Conservation (phyloP, 2,113 vertebrate genomes). For the Bungarus multicinctus region DNA sequence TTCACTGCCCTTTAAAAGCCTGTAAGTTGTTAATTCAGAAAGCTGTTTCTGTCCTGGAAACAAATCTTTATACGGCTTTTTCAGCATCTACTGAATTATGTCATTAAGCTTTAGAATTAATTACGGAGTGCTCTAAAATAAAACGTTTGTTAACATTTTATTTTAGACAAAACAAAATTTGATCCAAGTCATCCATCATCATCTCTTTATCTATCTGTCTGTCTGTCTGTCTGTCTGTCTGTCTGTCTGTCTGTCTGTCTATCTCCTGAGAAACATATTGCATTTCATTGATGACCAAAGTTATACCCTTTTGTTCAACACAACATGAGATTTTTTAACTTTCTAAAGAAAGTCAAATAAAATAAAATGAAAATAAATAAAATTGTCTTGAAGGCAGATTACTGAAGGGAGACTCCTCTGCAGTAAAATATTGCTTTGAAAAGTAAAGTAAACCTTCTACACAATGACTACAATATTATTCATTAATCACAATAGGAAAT, state of each 20-base stretch:
- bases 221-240: too few relatives aligned
- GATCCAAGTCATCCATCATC: neutral
- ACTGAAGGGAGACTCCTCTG: neutral
- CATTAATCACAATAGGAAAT: neutral
- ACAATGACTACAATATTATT: neutral
- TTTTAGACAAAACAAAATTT: conserved; percentile 18
- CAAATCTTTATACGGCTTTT: neutral
- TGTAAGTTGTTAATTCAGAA: conserved; percentile 29
- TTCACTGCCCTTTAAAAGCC: neutral
- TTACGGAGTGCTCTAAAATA: neutral
- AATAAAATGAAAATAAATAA: conserved; percentile 13
- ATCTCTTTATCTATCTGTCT: too few relatives aligned
- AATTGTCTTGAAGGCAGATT: conserved; percentile 17
- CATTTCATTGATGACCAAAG: neutral
- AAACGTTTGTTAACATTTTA: neutral
- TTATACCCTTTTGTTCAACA: too few relatives aligned
- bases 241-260: too few relatives aligned
- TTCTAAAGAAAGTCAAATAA: conserved; percentile 28
- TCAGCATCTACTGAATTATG: neutral
- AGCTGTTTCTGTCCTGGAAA: neutral
- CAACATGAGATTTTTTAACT: neutral
- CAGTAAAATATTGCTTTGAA: neutral
- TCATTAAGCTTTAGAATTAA: neutral
- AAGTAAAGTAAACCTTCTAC: neutral
- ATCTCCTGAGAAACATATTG: too few relatives aligned